These are phyloP conservation scores for Danionella cerebrum DNA, from an alignment of 2,113 vertebrate species.

Conservation along the genomic window DNA sequence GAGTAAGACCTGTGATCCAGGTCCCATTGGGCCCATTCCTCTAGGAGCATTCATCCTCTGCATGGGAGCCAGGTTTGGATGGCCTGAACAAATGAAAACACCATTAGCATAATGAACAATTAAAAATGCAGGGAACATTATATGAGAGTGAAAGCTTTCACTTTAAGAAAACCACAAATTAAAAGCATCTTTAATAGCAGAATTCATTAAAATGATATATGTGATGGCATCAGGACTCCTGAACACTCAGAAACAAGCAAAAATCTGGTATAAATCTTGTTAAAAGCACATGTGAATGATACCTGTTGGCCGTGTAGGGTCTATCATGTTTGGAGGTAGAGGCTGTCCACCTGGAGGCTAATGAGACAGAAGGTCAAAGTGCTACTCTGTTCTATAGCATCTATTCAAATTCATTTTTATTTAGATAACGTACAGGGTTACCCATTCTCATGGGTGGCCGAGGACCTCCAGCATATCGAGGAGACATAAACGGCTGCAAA, in stretches of 20 bases:
- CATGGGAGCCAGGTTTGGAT: constrained; percentile 37
- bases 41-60: constrained; percentile 38
- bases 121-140: neutral
- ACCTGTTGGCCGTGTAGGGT: constrained; percentile 39
- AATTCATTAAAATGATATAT: too few relatives aligned
- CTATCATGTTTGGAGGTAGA: constrained; percentile 40
- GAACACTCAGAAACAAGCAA: too few relatives aligned
- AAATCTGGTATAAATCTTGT: too few relatives aligned
- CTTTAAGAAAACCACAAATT: too few relatives aligned
- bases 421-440: constrained; percentile 67
- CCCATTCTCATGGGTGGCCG: constrained; percentile 78
- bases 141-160: too few relatives aligned
- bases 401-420: neutral
- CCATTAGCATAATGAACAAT: neutral
- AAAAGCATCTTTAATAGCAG: too few relatives aligned
- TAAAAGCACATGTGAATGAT: too few relatives aligned
- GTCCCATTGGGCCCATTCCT: constrained; percentile 38
- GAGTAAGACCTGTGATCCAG: constrained; percentile 32
- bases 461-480: constrained; percentile 79
- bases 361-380: neutral
- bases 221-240: too few relatives aligned
- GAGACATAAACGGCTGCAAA: constrained; percentile 82
- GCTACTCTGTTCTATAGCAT: neutral
- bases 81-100: constrained; percentile 19
- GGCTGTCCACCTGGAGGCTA: constrained; percentile 37